Percentiles rank a stretch among this genome's conserved stretches.
These are phyloP conservation scores for Percina caprodes DNA, from an alignment of 2,113 vertebrate genomes.

Conservation along the genomic window DNA sequence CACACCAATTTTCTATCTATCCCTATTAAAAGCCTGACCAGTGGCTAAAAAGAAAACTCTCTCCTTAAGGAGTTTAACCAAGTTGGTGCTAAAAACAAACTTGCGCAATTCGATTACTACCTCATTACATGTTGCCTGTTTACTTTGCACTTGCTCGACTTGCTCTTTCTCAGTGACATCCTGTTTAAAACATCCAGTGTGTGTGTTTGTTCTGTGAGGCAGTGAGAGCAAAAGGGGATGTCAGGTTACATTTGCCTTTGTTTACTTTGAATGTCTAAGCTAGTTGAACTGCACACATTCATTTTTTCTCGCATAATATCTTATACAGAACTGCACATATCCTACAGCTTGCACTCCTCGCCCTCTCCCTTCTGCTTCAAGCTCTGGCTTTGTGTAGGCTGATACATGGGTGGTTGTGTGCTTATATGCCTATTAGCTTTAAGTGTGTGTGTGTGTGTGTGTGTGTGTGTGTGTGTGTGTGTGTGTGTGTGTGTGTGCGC, in stretches of 20 bases:
- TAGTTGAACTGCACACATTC: slow-evolving; percentile 19
- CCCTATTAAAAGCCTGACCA: background rate
- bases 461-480: background rate
- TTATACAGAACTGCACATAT: background rate
- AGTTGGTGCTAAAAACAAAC: slow-evolving; percentile 17
- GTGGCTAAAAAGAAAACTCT: background rate
- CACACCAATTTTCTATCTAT: background rate
- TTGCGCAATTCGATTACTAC: background rate
- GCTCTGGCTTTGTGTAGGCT: slow-evolving; percentile 16
- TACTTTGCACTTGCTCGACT: background rate
- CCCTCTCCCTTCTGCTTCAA: slow-evolving; percentile 40
- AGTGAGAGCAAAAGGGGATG: background rate
- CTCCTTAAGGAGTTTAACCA: slow-evolving; percentile 4
- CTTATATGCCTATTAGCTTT: slow-evolving; percentile 44
- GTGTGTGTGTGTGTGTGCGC: too few relatives aligned
- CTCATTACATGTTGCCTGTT: background rate
- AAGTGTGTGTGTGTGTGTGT: background rate
- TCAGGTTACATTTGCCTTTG: slow-evolving; percentile 48
- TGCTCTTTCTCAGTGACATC: background rate
- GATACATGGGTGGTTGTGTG: slow-evolving; percentile 4
- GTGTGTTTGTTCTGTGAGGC: background rate
- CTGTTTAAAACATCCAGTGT: background rate
- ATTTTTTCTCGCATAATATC: too few relatives aligned
- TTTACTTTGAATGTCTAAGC: slow-evolving; percentile 43
- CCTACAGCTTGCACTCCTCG: slow-evolving; percentile 34